Evolutionary conservation across 2,113 vertebrate species (phyloP), one percentile per base, ranked within the genome.

Genomic region (Peromyscus maniculatus): DNA sequence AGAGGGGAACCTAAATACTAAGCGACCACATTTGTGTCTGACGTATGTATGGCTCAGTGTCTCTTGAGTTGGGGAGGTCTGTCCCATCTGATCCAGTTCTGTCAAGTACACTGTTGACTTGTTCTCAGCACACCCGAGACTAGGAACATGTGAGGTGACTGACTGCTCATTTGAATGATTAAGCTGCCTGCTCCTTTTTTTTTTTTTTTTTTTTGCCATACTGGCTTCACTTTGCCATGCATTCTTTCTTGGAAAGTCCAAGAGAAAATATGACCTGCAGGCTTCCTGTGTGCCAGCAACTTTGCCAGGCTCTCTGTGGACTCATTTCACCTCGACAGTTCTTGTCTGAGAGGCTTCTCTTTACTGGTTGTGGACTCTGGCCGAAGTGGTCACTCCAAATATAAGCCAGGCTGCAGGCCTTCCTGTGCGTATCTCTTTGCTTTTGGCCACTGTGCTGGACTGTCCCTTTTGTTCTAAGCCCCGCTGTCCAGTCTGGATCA

Each of bases 21-120:
- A 93, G 74, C n/a, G 64, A 83, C 11, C 74, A 67, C 89, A 49
- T 89, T 87, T 95, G 43, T 72, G 12, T 95, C 57, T 91, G 46
- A 71, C 36, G 31, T 71, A 31, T 82, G 71, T 95, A 67, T 84
- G 21, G 57, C 24, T 94, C 43, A 49, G 17, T 21, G 71, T 92
- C 62, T 95, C 46, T 17, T 71, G 39, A 78, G 31, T 49, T 87
- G 59, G 71, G 75, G 26, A 94, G 36, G 62, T 95, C 78, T 96
- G 52, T 94, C 24, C 13, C 91, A 82, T 13, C 16, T 62, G 77
- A 72, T 91, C 7, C 21, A 78, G 1, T 91, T 91, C 59, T 26
- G 79, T 91, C 82, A 89, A 87, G 43, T 66, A 71, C 49, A 52
- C 2, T 0, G 0, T 43, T 75, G 43, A 90, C 43, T 66, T 21